Evolutionary conservation across 2,888 invertebrate genomes (phyloP), one percentile per base, ranked within the genome.

Genomic region (Hydroisotoma schaefferi): DNA sequence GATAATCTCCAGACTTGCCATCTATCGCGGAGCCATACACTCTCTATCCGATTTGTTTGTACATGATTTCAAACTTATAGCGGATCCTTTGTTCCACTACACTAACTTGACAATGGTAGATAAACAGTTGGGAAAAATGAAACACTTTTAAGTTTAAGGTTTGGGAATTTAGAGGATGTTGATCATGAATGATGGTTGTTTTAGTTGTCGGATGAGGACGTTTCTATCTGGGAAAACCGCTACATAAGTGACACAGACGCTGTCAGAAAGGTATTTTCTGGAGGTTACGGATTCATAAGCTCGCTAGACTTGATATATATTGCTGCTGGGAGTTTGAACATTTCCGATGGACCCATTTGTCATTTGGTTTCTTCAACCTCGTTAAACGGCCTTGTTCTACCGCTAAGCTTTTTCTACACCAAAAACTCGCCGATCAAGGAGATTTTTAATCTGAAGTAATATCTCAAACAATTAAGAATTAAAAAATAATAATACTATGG

Each of bases 401-500:
- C 46, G 4, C 23, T 46, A 6, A 15, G 12, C 10, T 46, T 46
- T 20, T 46, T 6, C 23, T 25, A 15, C 25, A 46, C 22, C 5
- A 46, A 46, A 46, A 25, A 25, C 4, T 46, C 23, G 4, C 46
- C 46, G 4, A 15, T 46, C n/a, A 46, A 46, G 22, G 46, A 46
- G 46, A 20, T 20, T 6, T 22, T 46, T 22, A 46, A 46, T 46
- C n/a, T 22, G 22, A 46, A 46, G 6, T 46, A 43, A 43, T 18
- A 10, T 10, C 33, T 33, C 15, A 33, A 10, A 10, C 15, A 33
- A 33, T 33, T 33, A 15, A 33, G 15, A 10, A 33, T 33, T 33
- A 10, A 10, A n/a, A 6, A 33, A 33, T 33, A 33, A 6, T 15
- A 33, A 6, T 33, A 33, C 6, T 33, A 10, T 15, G 6, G 8